A percentile compares a stretch with the other conserved stretches of the same genome.
Evolutionary conservation across 2,888 invertebrate genomes (phyloP).

Genomic region (Synergus umbraculus): DNA sequence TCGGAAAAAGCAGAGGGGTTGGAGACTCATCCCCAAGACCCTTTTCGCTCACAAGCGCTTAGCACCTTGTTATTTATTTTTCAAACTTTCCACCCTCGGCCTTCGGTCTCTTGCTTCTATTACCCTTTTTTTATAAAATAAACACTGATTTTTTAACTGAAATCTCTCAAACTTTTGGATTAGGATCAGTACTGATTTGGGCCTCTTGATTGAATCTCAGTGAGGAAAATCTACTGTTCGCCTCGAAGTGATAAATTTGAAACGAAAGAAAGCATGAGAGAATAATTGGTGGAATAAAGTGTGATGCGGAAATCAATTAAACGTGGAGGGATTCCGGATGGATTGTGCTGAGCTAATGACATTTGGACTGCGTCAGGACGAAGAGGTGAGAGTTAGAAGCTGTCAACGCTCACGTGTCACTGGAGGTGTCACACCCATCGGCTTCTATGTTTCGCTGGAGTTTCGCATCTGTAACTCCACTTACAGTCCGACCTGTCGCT

Average conservation of each 20-base stretch:
- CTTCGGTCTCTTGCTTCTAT: conserved; percentile 24
- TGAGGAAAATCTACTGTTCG: background rate
- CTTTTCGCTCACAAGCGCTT: conserved; percentile 62
- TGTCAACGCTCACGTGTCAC: conserved; percentile 47
- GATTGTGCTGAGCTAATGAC: conserved; percentile 51
- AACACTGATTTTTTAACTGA: conserved; percentile 15
- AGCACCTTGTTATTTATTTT: conserved; percentile 75
- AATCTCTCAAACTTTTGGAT: conserved; percentile 4
- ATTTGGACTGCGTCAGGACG: conserved; percentile 42
- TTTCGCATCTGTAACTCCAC: conserved; percentile 46
- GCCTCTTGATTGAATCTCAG: too few species aligned
- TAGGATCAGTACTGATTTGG: too few species aligned
- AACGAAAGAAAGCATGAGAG: background rate
- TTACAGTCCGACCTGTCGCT: conserved; percentile 52
- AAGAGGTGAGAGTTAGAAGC: conserved; percentile 45
- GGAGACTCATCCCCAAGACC: conserved; percentile 45
- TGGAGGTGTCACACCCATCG: conserved; percentile 38
- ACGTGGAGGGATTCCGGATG: conserved; percentile 1
- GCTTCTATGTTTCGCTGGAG: conserved; percentile 32
- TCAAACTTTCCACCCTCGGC: conserved; percentile 62
- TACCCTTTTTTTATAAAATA: conserved; percentile 31
- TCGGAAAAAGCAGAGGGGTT: conserved; percentile 58
- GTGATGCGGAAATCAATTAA: conserved; percentile 22
- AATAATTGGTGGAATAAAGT: background rate
- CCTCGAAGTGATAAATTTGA: background rate